Conservation (phyloP, 2,888 invertebrate species). For the Microchrysa polita region DNA sequence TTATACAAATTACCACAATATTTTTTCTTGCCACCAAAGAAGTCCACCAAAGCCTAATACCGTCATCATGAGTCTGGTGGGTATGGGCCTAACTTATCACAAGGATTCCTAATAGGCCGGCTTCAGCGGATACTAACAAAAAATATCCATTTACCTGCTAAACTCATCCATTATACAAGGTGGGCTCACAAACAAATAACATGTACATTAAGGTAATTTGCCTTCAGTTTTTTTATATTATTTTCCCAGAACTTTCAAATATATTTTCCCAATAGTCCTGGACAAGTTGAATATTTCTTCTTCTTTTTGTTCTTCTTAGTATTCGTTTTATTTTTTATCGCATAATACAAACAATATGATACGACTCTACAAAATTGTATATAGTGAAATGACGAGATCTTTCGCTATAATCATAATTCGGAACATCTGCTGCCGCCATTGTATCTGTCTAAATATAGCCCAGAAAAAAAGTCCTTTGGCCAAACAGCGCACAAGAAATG, state of each 20-base stretch:
- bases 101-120: neutral
- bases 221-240: neutral
- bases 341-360: slow-evolving; percentile 5
- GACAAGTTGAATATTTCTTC: neutral
- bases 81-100: too few species aligned
- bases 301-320: too few species aligned
- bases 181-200: slow-evolving; percentile 12
- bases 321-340: neutral
- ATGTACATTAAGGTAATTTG: slow-evolving; percentile 23
- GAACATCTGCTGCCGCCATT: slow-evolving; percentile 37
- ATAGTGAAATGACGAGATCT: slow-evolving; percentile 15
- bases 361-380: neutral
- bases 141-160: neutral
- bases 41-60: neutral
- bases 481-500: too few species aligned
- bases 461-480: neutral
- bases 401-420: slow-evolving; percentile 38
- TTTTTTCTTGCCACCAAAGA: neutral
- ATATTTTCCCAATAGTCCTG: neutral
- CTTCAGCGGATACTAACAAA: neutral
- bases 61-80: slow-evolving; percentile 17
- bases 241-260: neutral
- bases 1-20: neutral
- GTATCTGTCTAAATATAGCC: neutral
- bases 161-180: slow-evolving; percentile 2